Evolutionary conservation across 2,888 invertebrate genomes (phyloP).

Genomic region (Cryptosula pallasiana): DNA sequence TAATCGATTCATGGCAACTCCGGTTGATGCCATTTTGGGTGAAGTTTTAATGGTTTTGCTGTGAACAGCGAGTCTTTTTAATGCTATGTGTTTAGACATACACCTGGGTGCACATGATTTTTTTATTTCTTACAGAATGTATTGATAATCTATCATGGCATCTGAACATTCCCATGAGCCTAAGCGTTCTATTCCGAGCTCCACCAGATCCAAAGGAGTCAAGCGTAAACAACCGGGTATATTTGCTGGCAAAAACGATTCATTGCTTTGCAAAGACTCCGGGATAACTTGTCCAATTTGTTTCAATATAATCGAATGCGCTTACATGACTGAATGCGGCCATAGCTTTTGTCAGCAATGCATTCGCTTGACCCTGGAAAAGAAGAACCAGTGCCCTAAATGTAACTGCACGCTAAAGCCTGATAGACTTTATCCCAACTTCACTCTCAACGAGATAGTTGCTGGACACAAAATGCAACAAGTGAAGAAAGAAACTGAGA

Average conservation of each 20-base stretch:
- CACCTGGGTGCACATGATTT: too few relatives aligned
- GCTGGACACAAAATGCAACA: conserved; percentile 60
- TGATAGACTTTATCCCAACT: conserved; percentile 79
- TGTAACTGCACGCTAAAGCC: conserved; percentile 66
- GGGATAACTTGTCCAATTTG: conserved; percentile 66
- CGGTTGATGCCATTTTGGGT: too few relatives aligned
- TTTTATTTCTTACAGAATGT: too few relatives aligned
- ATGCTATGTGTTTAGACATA: too few relatives aligned
- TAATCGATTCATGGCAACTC: too few relatives aligned
- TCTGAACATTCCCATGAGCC: neutral
- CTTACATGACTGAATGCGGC: conserved; percentile 84
- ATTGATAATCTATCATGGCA: neutral
- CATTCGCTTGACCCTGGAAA: conserved; percentile 65
- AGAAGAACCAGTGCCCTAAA: conserved; percentile 71
- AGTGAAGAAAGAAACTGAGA: neutral
- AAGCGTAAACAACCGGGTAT: conserved; percentile 10
- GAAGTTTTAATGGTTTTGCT: too few relatives aligned
- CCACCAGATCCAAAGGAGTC: neutral
- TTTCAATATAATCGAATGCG: conserved; percentile 80
- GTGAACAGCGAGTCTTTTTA: too few relatives aligned
- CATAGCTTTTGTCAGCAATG: conserved; percentile 86
- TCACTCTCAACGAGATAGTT: conserved; percentile 72
- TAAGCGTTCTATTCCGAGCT: neutral
- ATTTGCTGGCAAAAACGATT: neutral
- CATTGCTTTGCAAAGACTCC: neutral